A percentile compares a stretch with the other conserved stretches of the same genome.
These are phyloP conservation scores for Miichthys miiuy DNA, from an alignment of 2,797 vertebrate genomes.

Conservation along the genomic window DNA sequence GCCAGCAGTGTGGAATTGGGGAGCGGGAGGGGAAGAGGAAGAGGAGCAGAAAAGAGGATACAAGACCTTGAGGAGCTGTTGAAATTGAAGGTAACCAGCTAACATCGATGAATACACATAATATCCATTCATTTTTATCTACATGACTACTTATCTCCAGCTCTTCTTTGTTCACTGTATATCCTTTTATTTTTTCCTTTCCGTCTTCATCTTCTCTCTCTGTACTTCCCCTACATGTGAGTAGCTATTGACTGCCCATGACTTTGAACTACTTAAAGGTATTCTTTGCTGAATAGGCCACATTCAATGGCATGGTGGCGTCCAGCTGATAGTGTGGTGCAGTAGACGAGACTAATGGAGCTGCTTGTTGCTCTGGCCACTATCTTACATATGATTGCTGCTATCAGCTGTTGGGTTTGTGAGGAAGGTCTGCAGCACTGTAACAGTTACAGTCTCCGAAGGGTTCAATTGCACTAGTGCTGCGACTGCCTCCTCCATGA, in stretches of 20 bases:
- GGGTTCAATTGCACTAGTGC: constrained; percentile 64
- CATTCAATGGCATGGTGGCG: constrained; percentile 21
- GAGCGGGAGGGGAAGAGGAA: constrained; percentile 72
- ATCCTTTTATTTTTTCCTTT: constrained; percentile 23
- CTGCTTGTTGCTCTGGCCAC: constrained; percentile 46
- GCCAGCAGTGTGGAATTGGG: constrained; percentile 83
- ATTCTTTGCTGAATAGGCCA: constrained; percentile 25
- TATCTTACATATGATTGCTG: constrained; percentile 62
- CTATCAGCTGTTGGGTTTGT: constrained; percentile 53
- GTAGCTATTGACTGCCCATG: constrained; percentile 3
- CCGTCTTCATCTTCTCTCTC: constrained; percentile 17
- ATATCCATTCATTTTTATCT: constrained; percentile 7
- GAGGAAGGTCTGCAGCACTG: constrained; percentile 40
- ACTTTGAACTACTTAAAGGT: constrained; percentile 39
- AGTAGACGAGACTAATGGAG: constrained; percentile 37
- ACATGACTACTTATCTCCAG: constrained; percentile 11
- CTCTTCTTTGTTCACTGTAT: constrained; percentile 15
- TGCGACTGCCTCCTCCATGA: constrained; percentile 73
- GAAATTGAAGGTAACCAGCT: constrained; percentile 88
- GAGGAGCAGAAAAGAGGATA: constrained; percentile 86
- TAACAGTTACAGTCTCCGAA: constrained; percentile 59
- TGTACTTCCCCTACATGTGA: not conserved
- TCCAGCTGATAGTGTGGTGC: constrained; percentile 37
- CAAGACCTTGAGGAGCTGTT: constrained; percentile 91
- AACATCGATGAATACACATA: constrained; percentile 21